Conservation (phyloP, 1,140 invertebrate genomes). For the Meteorus sp. region DNA sequence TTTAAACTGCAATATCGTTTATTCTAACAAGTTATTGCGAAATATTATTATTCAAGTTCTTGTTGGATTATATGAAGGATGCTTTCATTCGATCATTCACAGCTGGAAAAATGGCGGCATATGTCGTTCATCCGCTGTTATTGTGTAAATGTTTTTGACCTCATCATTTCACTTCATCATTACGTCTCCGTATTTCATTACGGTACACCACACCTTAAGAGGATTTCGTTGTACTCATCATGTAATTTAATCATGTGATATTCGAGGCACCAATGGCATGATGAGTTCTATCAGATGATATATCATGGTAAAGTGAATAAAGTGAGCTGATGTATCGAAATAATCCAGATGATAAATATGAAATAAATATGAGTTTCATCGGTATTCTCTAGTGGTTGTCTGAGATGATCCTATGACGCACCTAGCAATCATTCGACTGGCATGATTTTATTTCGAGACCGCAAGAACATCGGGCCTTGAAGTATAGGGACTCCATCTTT, state of each 20-base stretch:
- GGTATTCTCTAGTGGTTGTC: slow-evolving; percentile 8
- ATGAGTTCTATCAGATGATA: too few relatives aligned
- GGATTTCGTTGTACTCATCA: too few relatives aligned
- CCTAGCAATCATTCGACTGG: slow-evolving; percentile 47
- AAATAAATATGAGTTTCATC: too few relatives aligned
- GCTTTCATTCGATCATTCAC: slow-evolving; percentile 45
- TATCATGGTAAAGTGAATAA: neutral
- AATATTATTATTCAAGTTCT: slow-evolving; percentile 57
- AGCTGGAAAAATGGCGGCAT: too few relatives aligned
- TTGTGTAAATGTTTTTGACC: too few relatives aligned
- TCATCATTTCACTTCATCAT: too few relatives aligned
- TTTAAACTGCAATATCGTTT: slow-evolving; percentile 31
- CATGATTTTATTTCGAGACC: slow-evolving; percentile 60
- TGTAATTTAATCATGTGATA: too few relatives aligned
- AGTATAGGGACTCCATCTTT: too few relatives aligned
- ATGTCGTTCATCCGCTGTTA: too few relatives aligned
- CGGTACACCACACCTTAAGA: too few relatives aligned
- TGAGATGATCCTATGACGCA: slow-evolving; percentile 30
- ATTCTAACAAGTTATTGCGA: slow-evolving; percentile 26
- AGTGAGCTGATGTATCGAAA: slow-evolving; percentile 10
- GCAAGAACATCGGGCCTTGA: slow-evolving; percentile 46
- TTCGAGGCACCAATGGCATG: too few relatives aligned
- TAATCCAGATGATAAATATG: slow-evolving; percentile 19
- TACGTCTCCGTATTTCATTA: too few relatives aligned
- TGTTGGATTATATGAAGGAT: slow-evolving; percentile 51